Evolutionary conservation across 1,140 invertebrate species (phyloP).

Genomic region (Antheraea pernyi): DNA sequence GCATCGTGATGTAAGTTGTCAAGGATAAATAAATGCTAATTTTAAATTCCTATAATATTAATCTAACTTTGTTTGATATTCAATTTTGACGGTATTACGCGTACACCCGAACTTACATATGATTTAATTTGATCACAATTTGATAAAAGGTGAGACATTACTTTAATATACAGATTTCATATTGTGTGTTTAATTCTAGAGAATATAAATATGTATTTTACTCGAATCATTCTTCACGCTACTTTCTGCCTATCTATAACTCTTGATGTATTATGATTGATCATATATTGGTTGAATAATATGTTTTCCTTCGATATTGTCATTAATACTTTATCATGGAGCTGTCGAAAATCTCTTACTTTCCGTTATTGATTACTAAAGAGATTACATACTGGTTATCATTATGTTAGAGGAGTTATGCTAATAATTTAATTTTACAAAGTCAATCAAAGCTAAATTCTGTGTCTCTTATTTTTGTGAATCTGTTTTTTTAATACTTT

Average conservation of each 20-base stretch:
- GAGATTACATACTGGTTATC: background rate
- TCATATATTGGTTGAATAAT: slow-evolving; percentile 31
- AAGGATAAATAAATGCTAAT: too few relatives aligned
- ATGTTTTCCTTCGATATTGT: slow-evolving; percentile 22
- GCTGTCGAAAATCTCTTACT: slow-evolving; percentile 8
- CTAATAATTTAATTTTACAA: too few relatives aligned
- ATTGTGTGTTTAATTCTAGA: background rate
- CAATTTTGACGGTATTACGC: too few relatives aligned
- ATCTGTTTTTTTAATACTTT: too few relatives aligned
- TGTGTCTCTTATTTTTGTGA: too few relatives aligned
- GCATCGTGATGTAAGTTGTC: too few relatives aligned
- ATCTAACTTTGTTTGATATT: too few relatives aligned
- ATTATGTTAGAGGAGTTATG: background rate
- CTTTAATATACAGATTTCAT: background rate
- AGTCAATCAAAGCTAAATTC: too few relatives aligned
- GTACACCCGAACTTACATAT: too few relatives aligned
- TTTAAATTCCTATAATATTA: too few relatives aligned
- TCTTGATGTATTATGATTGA: slow-evolving; percentile 40
- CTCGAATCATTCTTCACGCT: background rate
- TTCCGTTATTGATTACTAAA: background rate
- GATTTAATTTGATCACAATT: too few relatives aligned
- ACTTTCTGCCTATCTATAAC: slow-evolving; percentile 12
- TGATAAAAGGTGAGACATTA: background rate
- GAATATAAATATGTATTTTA: background rate
- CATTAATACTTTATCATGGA: slow-evolving; percentile 29